Percentiles rank a stretch among this genome's conserved stretches.
These are phyloP conservation scores for Trypoxylus dichotomus DNA, from an alignment of 1,140 invertebrate genomes.

Conservation along the genomic window DNA sequence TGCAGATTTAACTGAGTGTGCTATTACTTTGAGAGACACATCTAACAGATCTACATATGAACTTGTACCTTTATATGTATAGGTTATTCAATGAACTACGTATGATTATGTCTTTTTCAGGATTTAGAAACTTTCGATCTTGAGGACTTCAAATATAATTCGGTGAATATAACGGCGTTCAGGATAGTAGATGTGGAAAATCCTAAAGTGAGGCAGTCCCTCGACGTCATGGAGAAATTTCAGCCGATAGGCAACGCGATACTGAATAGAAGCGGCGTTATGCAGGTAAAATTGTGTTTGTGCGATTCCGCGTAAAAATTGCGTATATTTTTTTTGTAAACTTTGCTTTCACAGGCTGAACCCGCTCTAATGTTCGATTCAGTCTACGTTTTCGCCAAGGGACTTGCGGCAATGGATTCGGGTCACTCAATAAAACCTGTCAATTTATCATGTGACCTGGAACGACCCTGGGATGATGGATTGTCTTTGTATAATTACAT, in stretches of 20 bases:
- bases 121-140: conserved; percentile 89
- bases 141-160: conserved; percentile 92
- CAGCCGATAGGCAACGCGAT: conserved; percentile 81
- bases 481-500: conserved; percentile 87
- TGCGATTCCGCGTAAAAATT: conserved; percentile 9
- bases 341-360: conserved; percentile 71
- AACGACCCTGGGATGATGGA: conserved; percentile 84
- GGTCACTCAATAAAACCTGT: conserved; percentile 67
- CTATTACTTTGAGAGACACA: too few relatives aligned
- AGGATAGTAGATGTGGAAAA: conserved; percentile 81
- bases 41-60: too few relatives aligned
- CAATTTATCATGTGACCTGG: conserved; percentile 82
- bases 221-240: conserved; percentile 87
- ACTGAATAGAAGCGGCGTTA: conserved; percentile 71
- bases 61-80: too few relatives aligned
- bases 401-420: conserved; percentile 72
- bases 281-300: conserved; percentile 61
- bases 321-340: conserved; percentile 9
- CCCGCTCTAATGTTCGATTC: conserved; percentile 91
- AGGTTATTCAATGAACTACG: too few relatives aligned
- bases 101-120: conserved; percentile 55
- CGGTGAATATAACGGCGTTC: conserved; percentile 91
- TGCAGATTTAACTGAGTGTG: too few relatives aligned
- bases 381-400: conserved; percentile 83
- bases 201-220: conserved; percentile 70